These are phyloP conservation scores for Leptinotarsa peninsularis DNA, from an alignment of 2,888 invertebrate genomes.

Conservation along the genomic window DNA sequence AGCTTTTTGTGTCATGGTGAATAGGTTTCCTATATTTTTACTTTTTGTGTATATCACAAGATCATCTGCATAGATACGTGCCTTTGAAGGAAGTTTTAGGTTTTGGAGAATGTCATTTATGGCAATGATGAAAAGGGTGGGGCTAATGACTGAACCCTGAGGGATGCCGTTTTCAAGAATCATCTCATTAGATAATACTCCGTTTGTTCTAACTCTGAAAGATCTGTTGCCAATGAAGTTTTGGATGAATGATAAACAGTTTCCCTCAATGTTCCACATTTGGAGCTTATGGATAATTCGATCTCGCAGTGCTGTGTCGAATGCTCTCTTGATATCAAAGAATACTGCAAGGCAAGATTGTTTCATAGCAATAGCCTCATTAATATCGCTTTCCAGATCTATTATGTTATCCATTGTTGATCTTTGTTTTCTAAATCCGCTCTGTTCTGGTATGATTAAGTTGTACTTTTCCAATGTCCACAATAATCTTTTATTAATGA, in stretches of 20 bases:
- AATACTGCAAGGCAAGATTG: slow-evolving; percentile 32
- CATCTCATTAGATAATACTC: slow-evolving; percentile 17
- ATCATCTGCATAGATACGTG: slow-evolving; percentile 27
- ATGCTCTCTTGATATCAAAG: slow-evolving; percentile 42
- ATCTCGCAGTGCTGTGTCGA: slow-evolving; percentile 28
- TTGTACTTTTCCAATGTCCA: slow-evolving; percentile 38
- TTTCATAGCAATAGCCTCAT: slow-evolving; percentile 36
- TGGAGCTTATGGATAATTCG: slow-evolving; percentile 19
- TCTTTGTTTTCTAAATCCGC: slow-evolving; percentile 33
- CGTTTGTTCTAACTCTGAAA: slow-evolving; percentile 31
- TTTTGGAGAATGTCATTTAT: slow-evolving; percentile 25
- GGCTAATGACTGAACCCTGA: slow-evolving; percentile 35
- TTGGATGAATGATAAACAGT: slow-evolving; percentile 32
- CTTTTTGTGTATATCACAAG: slow-evolving; percentile 19
- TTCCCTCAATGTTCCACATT: slow-evolving; percentile 25
- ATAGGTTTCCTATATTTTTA: slow-evolving; percentile 12
- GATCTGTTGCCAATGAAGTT: slow-evolving; percentile 30
- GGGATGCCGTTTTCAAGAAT: slow-evolving; percentile 31
- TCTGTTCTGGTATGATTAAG: slow-evolving; percentile 23
- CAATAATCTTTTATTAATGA: slow-evolving; percentile 38
- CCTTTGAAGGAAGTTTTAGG: slow-evolving; percentile 21
- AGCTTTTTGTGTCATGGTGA: not conserved
- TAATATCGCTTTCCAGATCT: slow-evolving; percentile 36
- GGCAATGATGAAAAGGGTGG: slow-evolving; percentile 34
- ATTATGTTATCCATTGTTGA: slow-evolving; percentile 37